phyloP scores from a whole-genome alignment of 2,113 vertebrate genomes.

The Corythaixoides concolor region DNA sequence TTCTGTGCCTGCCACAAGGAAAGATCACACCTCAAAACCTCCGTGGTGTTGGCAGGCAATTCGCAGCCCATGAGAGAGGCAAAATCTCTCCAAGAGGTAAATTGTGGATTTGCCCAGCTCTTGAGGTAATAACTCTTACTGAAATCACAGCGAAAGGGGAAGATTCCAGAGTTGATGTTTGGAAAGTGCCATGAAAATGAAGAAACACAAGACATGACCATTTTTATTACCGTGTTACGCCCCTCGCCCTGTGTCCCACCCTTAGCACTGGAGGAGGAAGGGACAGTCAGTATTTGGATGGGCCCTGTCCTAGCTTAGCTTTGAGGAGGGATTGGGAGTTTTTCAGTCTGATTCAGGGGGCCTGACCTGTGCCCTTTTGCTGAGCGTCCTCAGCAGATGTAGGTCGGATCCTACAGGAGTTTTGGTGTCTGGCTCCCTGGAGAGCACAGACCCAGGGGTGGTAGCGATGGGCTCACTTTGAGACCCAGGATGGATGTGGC shows the following conservation, averaged over 20 bases:
- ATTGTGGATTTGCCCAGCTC: neutral
- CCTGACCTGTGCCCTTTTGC: neutral
- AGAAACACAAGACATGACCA: neutral
- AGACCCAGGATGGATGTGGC: neutral
- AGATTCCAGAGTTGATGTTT: neutral
- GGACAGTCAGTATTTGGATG: neutral
- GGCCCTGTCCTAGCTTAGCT: neutral
- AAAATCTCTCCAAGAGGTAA: neutral
- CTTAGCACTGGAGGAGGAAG: neutral
- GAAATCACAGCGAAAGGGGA: neutral
- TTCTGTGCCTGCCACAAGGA: neutral
- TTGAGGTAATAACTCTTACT: neutral
- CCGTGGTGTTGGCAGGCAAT: neutral
- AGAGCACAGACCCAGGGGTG: neutral
- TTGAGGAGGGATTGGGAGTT: neutral
- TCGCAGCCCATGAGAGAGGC: neutral
- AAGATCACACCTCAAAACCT: neutral
- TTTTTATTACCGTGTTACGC: neutral
- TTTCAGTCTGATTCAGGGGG: accelerated
- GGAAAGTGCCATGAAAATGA: neutral
- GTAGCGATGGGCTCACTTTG: neutral
- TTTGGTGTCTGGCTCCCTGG: neutral
- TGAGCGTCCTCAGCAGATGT: neutral
- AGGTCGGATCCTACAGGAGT: neutral
- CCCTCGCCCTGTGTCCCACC: neutral